Evolutionary conservation across 2,113 vertebrate genomes (phyloP).

Genomic region (Gasterosteus aculeatus): DNA sequence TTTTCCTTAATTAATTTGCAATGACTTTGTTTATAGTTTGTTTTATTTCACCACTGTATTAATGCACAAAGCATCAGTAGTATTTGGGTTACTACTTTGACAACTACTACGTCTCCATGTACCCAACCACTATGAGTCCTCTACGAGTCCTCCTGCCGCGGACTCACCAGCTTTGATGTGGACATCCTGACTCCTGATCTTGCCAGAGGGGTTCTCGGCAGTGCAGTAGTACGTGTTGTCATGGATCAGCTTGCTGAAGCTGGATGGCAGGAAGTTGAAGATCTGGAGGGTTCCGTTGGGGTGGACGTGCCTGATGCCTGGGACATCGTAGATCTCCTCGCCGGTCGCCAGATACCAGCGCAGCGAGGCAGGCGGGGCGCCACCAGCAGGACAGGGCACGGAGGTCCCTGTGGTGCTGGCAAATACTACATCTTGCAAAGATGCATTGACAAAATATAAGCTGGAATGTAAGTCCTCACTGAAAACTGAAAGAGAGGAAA

Average conservation of each 20-base stretch:
- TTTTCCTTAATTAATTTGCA: not conserved
- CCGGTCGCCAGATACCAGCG: conserved; percentile 98
- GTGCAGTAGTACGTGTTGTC: conserved; percentile 99
- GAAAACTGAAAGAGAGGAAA: conserved; percentile 87
- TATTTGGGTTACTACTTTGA: not conserved
- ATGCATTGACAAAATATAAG: conserved; percentile 99
- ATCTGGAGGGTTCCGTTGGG: conserved; percentile 99
- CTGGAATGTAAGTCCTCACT: conserved; percentile 98
- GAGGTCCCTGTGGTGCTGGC: conserved; percentile 98
- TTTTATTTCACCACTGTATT: not conserved
- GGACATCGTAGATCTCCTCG: conserved; percentile 99
- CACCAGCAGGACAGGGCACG: conserved; percentile 98
- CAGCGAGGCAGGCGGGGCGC: conserved; percentile 92
- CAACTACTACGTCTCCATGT: not conserved
- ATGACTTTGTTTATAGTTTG: not conserved
- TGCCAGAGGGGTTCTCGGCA: conserved; percentile 99
- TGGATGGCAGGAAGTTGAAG: conserved; percentile 99
- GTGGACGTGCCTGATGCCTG: conserved; percentile 98
- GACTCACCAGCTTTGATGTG: conserved; percentile 97
- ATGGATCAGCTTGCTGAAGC: conserved; percentile 99
- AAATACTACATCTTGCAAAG: conserved; percentile 99
- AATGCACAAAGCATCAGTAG: not conserved
- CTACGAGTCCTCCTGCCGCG: conserved; percentile 1
- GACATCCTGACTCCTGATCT: conserved; percentile 99
- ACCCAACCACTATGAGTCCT: not conserved